Evolutionary conservation across 2,113 vertebrate species (phyloP).

Genomic region (Aegithalos caudatus): DNA sequence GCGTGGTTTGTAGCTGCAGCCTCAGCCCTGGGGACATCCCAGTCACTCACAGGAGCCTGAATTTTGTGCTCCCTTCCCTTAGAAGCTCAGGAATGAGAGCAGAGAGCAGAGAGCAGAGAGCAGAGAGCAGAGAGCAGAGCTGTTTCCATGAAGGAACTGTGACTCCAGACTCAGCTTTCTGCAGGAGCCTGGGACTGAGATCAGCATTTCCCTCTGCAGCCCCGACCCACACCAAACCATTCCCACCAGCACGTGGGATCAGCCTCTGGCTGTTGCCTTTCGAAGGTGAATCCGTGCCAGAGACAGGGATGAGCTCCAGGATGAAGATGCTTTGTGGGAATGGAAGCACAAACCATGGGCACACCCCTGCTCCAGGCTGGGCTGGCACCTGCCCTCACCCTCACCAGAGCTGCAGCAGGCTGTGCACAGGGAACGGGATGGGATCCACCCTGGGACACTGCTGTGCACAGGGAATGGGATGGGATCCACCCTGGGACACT

Average conservation of each 20-base stretch:
- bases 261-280: not conserved
- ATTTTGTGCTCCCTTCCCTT: not conserved
- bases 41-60: fast-evolving
- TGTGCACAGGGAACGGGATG: not conserved
- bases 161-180: not conserved
- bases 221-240: not conserved
- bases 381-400: not conserved
- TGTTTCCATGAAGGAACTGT: not conserved
- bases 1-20: not conserved
- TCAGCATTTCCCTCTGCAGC: not conserved
- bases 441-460: not conserved
- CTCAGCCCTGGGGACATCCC: not conserved
- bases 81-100: not conserved
- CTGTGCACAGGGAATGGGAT: not conserved
- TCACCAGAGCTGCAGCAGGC: no score
- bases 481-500: not conserved
- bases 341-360: not conserved
- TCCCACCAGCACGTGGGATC: not conserved
- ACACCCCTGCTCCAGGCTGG: not conserved
- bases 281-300: fast-evolving
- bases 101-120: not conserved
- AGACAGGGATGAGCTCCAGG: fast-evolving
- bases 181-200: not conserved
- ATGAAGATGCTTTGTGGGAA: fast-evolving
- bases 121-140: not conserved